Base-by-base conservation (phyloP, 2,888 invertebrate species). In the Bombylius major region DNA sequence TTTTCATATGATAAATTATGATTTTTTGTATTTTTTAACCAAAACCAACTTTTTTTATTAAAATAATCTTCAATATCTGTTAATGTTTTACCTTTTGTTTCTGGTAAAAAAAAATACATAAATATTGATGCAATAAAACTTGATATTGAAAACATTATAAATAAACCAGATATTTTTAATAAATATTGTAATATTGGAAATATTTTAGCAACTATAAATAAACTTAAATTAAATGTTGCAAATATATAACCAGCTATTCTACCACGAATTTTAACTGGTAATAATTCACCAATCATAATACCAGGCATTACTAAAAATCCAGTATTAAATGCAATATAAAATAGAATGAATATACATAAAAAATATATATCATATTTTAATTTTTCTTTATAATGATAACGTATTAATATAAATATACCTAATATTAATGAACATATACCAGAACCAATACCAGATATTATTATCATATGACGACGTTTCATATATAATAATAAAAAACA, bases 61-160 rank as follows among this genome's bases (percentile, higher is more conserved):
- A 88, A 88, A 70, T 88, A 87, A 72, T 87, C 84, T 71, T 88
- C 87, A 62, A 88, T 87, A 70, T 88, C 82, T 54, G 82, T 77
- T 47, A 88, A 72, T 7, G 82, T 82, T 57, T 81, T 79, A 45
- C 83, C 82, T 69, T 84, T 87, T 0, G 88, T 87, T 72, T 88
- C 88, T 11, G 88, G 88, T 46, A 87, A 71, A 56, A 84, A 76
- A 0, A 86, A 72, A 68, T 80, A 86, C 58, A 86, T 74, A 52
- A 86, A 82, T 4, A 83, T 53, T 1, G 84, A 81, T 1, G 83
- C 82, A 11, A 83, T 61, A 1, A 82, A 65, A 3, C 86, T 80
- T 0, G 84, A 78, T 0, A 73, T 70, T 1, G 84, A 86, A 64
- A 88, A 88, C n/a, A 86, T 72, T 32, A 80, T 76, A 66, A 88